These are phyloP conservation scores for Microcebus jonahi DNA, from an alignment of 2,113 vertebrate genomes.

Conservation along the genomic window DNA sequence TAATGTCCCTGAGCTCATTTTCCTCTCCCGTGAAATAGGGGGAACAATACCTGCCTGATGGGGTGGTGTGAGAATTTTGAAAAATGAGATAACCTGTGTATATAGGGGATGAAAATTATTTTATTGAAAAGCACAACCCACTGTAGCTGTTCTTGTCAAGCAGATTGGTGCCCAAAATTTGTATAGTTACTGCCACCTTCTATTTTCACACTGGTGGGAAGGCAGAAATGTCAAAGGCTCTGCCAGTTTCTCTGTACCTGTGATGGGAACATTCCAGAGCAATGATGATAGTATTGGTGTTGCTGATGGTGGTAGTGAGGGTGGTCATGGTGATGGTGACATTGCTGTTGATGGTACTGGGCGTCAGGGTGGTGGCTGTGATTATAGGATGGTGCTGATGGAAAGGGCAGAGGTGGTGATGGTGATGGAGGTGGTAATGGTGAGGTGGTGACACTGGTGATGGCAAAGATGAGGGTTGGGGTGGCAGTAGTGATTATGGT, in stretches of 20 bases:
- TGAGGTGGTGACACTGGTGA: not conserved
- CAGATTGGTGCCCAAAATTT: not conserved
- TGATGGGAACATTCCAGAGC: not conserved
- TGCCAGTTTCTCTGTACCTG: not conserved
- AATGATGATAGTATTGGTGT: not conserved
- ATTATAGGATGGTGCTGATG: not conserved
- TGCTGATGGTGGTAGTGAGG: not conserved
- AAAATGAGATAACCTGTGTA: not conserved
- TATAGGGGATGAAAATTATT: not conserved
- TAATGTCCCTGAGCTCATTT: not conserved
- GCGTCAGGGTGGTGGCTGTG: not conserved
- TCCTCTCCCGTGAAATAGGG: not conserved
- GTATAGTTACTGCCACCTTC: not conserved
- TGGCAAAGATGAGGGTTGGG: too few relatives aligned
- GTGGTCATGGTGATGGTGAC: not conserved
- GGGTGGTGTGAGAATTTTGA: not conserved
- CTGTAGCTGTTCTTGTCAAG: not conserved
- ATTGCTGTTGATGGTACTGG: not conserved
- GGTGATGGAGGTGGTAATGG: too few relatives aligned
- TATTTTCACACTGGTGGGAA: not conserved
- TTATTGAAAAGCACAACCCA: not conserved
- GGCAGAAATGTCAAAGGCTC: not conserved
- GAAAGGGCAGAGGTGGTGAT: not conserved
- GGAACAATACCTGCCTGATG: not conserved
- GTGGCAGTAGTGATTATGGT: not conserved